Evolutionary conservation across 2,797 vertebrate species (phyloP).

Genomic region (Tamandua tetradactyla): DNA sequence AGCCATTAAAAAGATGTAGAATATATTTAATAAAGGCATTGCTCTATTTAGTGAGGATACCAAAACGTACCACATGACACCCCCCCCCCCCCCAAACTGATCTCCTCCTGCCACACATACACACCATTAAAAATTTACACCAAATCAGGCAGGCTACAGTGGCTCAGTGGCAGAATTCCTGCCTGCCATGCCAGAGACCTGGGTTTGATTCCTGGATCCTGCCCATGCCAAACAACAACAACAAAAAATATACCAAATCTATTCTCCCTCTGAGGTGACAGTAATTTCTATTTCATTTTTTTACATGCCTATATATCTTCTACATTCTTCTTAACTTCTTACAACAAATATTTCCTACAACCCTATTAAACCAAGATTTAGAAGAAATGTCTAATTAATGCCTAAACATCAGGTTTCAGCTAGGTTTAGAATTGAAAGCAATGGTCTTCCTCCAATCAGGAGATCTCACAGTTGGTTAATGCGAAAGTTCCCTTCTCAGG

Average conservation of each 20-base stretch:
- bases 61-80: neutral
- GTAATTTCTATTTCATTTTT: neutral
- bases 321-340: neutral
- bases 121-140: neutral
- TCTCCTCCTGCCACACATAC: neutral
- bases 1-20: slow-evolving; percentile 34
- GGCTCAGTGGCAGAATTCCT: too few species aligned
- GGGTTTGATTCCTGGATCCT: too few species aligned
- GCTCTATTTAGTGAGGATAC: neutral
- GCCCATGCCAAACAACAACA: too few species aligned
- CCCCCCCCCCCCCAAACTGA: neutral
- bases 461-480: neutral
- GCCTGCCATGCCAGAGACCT: too few species aligned
- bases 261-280: neutral
- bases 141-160: too few species aligned
- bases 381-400: neutral
- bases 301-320: neutral
- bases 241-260: slow-evolving; percentile 11
- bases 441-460: neutral
- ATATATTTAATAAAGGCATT: slow-evolving; percentile 29
- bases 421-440: slow-evolving; percentile 32
- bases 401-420: neutral
- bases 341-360: neutral
- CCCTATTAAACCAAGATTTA: slow-evolving; percentile 14
- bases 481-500: neutral